Evolutionary conservation across 2,888 invertebrate genomes (phyloP), one percentile per base, ranked within the genome.

Genomic region (Metellina segmentata): DNA sequence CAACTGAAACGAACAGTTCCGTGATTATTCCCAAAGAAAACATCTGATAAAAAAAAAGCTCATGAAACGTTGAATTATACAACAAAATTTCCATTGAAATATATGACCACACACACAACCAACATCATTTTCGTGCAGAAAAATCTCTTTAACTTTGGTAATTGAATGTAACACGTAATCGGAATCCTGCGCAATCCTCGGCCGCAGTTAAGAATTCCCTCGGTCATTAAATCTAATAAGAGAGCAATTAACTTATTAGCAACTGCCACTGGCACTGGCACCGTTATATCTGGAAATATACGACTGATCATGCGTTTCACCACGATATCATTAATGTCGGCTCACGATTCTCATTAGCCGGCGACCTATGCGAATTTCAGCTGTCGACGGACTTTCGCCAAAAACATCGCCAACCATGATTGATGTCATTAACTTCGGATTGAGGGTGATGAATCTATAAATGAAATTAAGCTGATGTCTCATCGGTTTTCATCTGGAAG

Each of bases 201-300:
- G 72, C 19, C 16, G 11, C 20, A 34, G 34, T 34, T 34, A 34
- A 34, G 13, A 16, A 7, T 79, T 61, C 79, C 61, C 69, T 79
- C 61, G 34, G 61, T 79, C 34, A 79, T 79, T 79, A 79, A 53
- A 20, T 61, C 53, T 61, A 79, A 79, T 79, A 13, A 79, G 79
- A 20, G 79, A 61, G 79, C 79, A 79, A 79, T 79, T 79, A 79
- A 20, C 79, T 20, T 13, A 69, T 79, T 69, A 79, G 69, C 79
- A 69, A 79, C 34, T 79, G 79, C 20, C 61, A 69, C 79, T 61
- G 34, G 13, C 61, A 69, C 79, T 61, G 34, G 13, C 61, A 16
- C 61, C 20, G 20, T 49, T 34, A 16, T 34, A 61, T 79, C 69
- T 34, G 52, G n/a, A 69, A 61, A 79, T 79, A 61, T 61, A 48